phyloP scores from a whole-genome alignment of 2,888 invertebrate genomes.

The Pyrrhosoma nymphula region DNA sequence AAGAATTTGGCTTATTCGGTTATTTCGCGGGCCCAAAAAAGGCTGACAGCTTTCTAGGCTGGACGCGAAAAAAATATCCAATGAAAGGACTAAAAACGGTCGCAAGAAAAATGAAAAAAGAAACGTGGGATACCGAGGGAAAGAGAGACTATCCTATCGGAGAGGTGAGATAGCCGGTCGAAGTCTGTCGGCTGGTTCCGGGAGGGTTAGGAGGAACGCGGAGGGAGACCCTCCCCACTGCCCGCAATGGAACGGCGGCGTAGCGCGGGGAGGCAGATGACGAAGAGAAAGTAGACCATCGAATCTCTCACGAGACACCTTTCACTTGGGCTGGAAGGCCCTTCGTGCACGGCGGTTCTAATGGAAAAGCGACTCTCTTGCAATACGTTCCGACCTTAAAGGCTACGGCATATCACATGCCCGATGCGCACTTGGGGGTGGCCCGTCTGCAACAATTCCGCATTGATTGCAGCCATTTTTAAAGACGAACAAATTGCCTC shows the following conservation, averaged over 20 bases:
- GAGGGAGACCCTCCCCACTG: neutral
- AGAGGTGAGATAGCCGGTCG: neutral
- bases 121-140: neutral
- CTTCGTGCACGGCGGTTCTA: conserved; percentile 38
- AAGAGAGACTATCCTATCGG: neutral
- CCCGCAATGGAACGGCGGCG: conserved; percentile 25
- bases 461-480: too few relatives aligned
- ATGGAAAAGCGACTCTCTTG: conserved; percentile 4
- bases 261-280: conserved; percentile 1
- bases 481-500: too few relatives aligned
- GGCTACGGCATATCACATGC: neutral
- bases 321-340: conserved; percentile 14
- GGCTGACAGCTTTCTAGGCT: neutral
- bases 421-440: neutral
- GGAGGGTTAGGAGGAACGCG: neutral
- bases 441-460: neutral
- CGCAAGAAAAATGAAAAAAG: neutral
- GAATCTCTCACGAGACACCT: conserved; percentile 52
- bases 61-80: neutral
- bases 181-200: neutral
- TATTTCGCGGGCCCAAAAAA: neutral
- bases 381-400: neutral
- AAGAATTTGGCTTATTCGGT: too few relatives aligned
- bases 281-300: conserved; percentile 59
- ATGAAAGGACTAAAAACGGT: neutral